Evolutionary conservation across 2,888 invertebrate species (phyloP).

Genomic region (Drosophila pseudotalamancana): DNA sequence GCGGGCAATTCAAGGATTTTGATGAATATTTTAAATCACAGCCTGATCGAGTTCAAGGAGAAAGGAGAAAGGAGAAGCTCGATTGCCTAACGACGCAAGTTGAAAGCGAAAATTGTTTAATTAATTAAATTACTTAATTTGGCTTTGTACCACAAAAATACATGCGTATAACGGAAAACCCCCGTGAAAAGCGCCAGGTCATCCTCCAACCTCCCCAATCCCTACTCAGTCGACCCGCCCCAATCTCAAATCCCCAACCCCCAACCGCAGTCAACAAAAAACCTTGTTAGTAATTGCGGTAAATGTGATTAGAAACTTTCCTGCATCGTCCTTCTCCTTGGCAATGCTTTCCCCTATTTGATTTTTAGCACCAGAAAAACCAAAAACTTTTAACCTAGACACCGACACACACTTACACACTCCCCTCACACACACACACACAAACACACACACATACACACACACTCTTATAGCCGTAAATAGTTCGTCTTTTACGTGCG

Average conservation of each 20-base stretch:
- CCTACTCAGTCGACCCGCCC: background rate
- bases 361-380: slow-evolving; percentile 74
- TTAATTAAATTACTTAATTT: slow-evolving; percentile 75
- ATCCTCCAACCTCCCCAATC: background rate
- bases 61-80: slow-evolving; percentile 37
- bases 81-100: slow-evolving; percentile 43
- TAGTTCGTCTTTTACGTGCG: slow-evolving; percentile 78
- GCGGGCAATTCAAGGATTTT: background rate
- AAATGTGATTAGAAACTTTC: slow-evolving; percentile 82
- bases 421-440: slow-evolving; percentile 5
- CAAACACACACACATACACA: background rate
- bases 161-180: slow-evolving; percentile 7
- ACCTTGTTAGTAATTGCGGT: slow-evolving; percentile 79
- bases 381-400: slow-evolving; percentile 74
- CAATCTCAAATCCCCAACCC: slow-evolving; percentile 9
- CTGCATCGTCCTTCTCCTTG: slow-evolving; percentile 37
- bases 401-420: slow-evolving; percentile 22
- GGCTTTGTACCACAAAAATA: slow-evolving; percentile 40
- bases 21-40: slow-evolving; percentile 14
- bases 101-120: slow-evolving; percentile 65
- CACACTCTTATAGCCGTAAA: slow-evolving; percentile 51
- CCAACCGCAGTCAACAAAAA: slow-evolving; percentile 59
- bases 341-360: slow-evolving; percentile 67
- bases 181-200: slow-evolving; percentile 21
- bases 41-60: slow-evolving; percentile 44